phyloP scores from a whole-genome alignment of 2,113 vertebrate genomes.

The Etheostoma spectabile region DNA sequence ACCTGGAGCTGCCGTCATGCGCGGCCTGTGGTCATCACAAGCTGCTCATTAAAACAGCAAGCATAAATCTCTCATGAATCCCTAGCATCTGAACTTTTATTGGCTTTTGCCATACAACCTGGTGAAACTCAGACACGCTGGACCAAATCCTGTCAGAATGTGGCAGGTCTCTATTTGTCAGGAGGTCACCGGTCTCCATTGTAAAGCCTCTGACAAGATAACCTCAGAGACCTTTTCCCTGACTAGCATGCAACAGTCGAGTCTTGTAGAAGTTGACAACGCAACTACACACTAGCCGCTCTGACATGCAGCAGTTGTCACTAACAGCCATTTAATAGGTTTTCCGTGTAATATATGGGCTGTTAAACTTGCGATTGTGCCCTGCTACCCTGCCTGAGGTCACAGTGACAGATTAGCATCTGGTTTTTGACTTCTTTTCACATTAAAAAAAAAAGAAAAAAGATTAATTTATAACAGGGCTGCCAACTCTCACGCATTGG shows the following conservation, averaged over 20 bases:
- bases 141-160: neutral
- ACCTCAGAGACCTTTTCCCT: slow-evolving; percentile 19
- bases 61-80: neutral
- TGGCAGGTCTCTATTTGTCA: neutral
- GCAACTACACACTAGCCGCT: neutral
- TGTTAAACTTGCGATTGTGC: neutral
- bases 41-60: neutral
- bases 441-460: no score
- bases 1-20: neutral
- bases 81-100: neutral
- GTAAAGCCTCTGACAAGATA: slow-evolving; percentile 11
- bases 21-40: neutral
- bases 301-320: neutral
- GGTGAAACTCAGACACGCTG: neutral
- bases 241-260: neutral
- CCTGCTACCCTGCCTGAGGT: neutral
- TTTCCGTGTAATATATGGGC: neutral
- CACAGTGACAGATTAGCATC: neutral
- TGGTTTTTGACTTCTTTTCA: slow-evolving; percentile 1
- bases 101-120: neutral
- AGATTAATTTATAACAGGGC: neutral
- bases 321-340: neutral
- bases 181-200: neutral
- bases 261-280: neutral
- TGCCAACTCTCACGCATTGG: no score